These are phyloP conservation scores for Chamaea fasciata DNA, from an alignment of 2,113 vertebrate species.

Conservation along the genomic window DNA sequence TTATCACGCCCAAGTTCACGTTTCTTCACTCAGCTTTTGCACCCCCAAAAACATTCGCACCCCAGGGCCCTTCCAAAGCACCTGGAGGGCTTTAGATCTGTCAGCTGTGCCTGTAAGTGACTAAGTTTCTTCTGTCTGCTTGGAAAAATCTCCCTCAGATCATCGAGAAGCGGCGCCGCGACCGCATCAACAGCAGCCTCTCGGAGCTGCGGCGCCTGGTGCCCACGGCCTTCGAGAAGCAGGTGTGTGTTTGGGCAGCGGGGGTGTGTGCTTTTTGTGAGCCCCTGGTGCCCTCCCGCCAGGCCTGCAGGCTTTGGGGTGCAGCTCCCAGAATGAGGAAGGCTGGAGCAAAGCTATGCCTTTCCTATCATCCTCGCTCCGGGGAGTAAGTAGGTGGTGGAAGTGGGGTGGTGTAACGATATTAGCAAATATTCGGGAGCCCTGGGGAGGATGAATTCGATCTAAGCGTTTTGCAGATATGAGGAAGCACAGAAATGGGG, in stretches of 20 bases:
- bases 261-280: slow-evolving; percentile 10
- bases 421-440: background rate
- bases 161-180: slow-evolving; percentile 91
- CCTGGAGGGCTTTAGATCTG: background rate
- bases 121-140: background rate
- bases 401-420: background rate
- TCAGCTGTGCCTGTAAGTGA: background rate
- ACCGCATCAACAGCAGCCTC: slow-evolving; percentile 94
- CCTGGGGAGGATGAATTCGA: background rate
- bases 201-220: slow-evolving; percentile 89
- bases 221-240: slow-evolving; percentile 91
- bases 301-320: background rate
- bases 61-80: rapidly evolving
- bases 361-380: background rate
- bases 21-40: background rate
- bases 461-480: background rate
- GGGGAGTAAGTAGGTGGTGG: slow-evolving; percentile 3
- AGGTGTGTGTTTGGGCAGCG: slow-evolving; percentile 84
- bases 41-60: background rate
- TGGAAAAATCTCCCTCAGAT: slow-evolving; percentile 71
- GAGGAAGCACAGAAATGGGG: background rate
- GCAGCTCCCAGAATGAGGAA: background rate
- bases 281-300: rapidly evolving
- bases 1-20: background rate
- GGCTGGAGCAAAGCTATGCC: background rate